Evolutionary conservation across 2,797 vertebrate genomes (phyloP).

Genomic region (Vultur gryphus): DNA sequence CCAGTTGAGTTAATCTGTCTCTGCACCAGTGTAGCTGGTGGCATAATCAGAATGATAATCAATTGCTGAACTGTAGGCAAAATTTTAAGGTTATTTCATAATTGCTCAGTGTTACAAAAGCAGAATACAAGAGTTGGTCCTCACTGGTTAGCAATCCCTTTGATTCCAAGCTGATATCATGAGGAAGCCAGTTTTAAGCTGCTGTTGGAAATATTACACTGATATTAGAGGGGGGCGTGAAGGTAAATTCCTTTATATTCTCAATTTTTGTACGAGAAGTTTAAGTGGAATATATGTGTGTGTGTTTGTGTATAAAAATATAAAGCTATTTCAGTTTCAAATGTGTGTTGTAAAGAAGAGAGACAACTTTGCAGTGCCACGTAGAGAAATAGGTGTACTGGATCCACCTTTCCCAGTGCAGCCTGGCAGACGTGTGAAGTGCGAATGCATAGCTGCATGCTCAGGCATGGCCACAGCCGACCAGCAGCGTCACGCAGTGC

Average conservation of each 20-base stretch:
- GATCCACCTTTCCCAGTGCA: not conserved
- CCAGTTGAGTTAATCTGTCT: not conserved
- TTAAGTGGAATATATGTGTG: not conserved
- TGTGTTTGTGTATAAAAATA: not conserved
- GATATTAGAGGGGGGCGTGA: not conserved
- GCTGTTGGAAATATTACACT: not conserved
- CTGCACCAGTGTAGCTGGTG: not conserved
- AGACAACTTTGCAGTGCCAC: not conserved
- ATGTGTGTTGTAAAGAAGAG: not conserved
- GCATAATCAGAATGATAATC: not conserved
- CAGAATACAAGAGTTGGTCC: not conserved
- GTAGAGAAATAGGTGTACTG: not conserved
- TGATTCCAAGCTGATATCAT: not conserved
- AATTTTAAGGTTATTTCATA: not conserved
- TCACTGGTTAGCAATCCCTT: not conserved
- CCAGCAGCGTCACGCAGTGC: not conserved
- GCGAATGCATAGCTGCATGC: fast-evolving
- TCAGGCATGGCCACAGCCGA: not conserved
- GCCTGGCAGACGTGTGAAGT: not conserved
- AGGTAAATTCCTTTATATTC: not conserved
- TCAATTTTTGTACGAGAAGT: not conserved
- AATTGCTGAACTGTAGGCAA: not conserved
- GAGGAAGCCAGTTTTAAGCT: not conserved
- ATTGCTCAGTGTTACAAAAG: not conserved
- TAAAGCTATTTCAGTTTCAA: not conserved